Conservation (phyloP, 2,113 vertebrate genomes). For the Fulmarus glacialis region DNA sequence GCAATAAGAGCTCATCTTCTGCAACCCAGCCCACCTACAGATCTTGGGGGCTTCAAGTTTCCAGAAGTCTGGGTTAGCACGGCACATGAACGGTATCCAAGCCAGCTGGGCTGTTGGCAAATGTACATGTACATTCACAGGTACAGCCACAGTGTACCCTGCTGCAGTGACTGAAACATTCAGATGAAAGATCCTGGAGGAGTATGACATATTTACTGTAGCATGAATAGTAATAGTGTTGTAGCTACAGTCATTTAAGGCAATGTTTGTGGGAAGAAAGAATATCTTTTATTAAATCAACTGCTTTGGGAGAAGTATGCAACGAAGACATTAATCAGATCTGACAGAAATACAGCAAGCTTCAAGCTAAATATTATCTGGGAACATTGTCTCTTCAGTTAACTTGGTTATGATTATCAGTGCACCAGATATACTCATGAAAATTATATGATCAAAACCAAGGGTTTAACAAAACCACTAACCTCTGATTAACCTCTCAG, state of each 20-base stretch:
- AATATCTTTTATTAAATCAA: not conserved
- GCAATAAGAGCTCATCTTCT: not conserved
- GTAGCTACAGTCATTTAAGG: not conserved
- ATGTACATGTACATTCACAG: fast-evolving
- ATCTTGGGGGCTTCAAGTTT: not conserved
- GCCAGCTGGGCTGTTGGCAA: not conserved
- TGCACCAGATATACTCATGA: not conserved
- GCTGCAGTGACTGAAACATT: not conserved
- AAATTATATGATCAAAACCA: not conserved
- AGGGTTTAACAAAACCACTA: not conserved
- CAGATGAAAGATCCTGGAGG: not conserved
- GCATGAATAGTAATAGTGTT: not conserved
- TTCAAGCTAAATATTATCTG: conserved; percentile 4
- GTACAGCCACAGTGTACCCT: not conserved
- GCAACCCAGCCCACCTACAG: not conserved
- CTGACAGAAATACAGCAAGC: not conserved
- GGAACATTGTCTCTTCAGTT: not conserved
- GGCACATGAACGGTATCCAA: fast-evolving
- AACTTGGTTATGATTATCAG: not conserved
- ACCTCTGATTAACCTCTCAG: not conserved
- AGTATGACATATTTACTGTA: fast-evolving
- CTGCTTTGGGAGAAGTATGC: not conserved
- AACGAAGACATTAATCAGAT: not conserved
- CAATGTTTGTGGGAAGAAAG: not conserved
- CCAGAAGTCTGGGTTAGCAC: not conserved